Evolutionary conservation across 2,797 vertebrate species (phyloP), one percentile per base, ranked within the genome.

Genomic region (Heliangelus exortis): DNA sequence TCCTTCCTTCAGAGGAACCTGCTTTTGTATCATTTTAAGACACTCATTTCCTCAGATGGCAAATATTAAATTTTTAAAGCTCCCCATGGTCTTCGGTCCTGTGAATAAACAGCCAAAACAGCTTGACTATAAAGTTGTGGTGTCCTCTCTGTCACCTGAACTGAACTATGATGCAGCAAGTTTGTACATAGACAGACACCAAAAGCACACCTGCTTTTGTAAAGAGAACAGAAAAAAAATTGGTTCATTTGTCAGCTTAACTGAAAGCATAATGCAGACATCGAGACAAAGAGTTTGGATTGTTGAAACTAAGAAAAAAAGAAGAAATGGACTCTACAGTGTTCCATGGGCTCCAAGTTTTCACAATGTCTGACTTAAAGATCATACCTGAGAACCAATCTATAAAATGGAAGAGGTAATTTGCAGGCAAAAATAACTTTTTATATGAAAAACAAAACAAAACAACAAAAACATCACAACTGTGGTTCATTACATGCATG

Each of bases 391-490:
- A 74, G n/a, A 39, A 34, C 2, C 6, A 28, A 1, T 31, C n/a
- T 59, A 13, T 59, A 48, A 82, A 73, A 66, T 31, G 8, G n/a
- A 16, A 89, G 7, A 15, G 10, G 33, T 71, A 9, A 41, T 66
- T 67, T 14, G 2, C 9, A 72, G 3, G 14, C 21, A 76, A 89
- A 84, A 72, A 6, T 9, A n/a, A 10, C 3, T 12, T 65, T 83
- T 88, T 82, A 7, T 34, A 41, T 41, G 7, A 54, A 71, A 59
- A 47, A 3, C 5, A 26, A 33, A 62, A 23, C 20, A 33, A 29
- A 19, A 10, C 4, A 26, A 51, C 17, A 65, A 48, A n/a, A 0
- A 0, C 0, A 4, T 5, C 28, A 19, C 8, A 63, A 12, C 2
- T 3, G 3, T 71, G 15, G 5, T 73, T 66, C 33, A 33, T 91